A percentile compares a stretch with the other conserved stretches of the same genome.
These are phyloP conservation scores for Lepus townsendii DNA, from an alignment of 2,797 vertebrate genomes.

Conservation along the genomic window DNA sequence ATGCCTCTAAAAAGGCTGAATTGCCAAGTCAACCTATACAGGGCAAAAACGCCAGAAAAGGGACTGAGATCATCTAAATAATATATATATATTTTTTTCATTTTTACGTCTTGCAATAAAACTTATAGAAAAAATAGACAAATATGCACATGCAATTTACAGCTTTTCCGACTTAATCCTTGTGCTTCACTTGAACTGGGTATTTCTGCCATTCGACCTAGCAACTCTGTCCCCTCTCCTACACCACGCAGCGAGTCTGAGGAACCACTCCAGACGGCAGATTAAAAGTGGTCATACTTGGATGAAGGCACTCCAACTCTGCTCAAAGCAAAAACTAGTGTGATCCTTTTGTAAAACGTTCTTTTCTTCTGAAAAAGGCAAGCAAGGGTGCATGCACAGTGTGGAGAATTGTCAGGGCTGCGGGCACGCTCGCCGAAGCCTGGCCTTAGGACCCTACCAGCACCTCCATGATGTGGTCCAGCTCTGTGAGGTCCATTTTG, in stretches of 20 bases:
- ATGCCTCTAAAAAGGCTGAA: constrained; percentile 92
- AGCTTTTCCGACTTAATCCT: constrained; percentile 92
- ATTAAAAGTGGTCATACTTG: constrained; percentile 95
- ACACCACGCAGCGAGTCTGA: constrained; percentile 89
- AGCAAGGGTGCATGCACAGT: constrained; percentile 98
- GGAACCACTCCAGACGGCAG: constrained; percentile 89
- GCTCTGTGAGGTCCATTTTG: constrained; percentile 99
- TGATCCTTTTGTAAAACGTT: constrained; percentile 90
- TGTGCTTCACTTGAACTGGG: constrained; percentile 92
- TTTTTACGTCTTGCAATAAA: constrained; percentile 92
- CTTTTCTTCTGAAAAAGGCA: constrained; percentile 93
- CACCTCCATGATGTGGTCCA: constrained; percentile 99
- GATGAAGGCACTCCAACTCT: constrained; percentile 98
- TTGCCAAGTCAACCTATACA: constrained; percentile 91
- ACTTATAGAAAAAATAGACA: constrained; percentile 94
- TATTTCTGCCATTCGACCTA: constrained; percentile 85
- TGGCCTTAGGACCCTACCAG: constrained; percentile 95
- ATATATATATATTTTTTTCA: constrained; percentile 86
- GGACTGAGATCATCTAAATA: constrained; percentile 92
- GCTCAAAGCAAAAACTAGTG: constrained; percentile 95
- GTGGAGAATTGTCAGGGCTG: constrained; percentile 91
- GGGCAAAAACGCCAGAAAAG: constrained; percentile 89
- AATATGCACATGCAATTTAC: constrained; percentile 93
- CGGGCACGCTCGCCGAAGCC: constrained; percentile 83
- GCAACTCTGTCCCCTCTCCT: constrained; percentile 87